Evolutionary conservation across 2,797 vertebrate species (phyloP).

Genomic region (Gymnocypris eckloni): DNA sequence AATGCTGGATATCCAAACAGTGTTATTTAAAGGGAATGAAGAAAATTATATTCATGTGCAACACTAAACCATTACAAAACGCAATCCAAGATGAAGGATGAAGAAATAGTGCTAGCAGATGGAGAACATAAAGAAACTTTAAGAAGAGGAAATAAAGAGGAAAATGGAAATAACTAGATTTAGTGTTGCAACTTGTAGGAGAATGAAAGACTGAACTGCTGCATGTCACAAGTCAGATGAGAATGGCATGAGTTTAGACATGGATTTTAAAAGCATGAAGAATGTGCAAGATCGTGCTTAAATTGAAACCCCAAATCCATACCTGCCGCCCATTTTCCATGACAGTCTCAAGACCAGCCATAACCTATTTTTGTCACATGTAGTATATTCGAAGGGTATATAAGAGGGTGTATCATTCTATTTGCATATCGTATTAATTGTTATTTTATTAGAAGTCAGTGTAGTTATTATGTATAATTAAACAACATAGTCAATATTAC

Average conservation of each 20-base stretch:
- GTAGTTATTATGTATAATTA: background rate
- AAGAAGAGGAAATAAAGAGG: background rate
- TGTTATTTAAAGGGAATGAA: background rate
- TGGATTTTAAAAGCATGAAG: background rate
- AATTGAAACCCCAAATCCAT: background rate
- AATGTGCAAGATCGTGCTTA: background rate
- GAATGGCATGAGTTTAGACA: background rate
- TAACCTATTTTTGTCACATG: background rate
- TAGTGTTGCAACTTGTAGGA: conserved; percentile 6
- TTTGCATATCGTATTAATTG: background rate
- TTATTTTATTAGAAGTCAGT: background rate
- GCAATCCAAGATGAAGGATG: background rate
- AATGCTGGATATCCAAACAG: background rate
- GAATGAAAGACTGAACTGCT: background rate
- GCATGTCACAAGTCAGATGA: conserved; percentile 12
- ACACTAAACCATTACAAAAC: conserved; percentile 1
- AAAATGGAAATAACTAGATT: background rate
- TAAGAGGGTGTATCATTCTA: background rate
- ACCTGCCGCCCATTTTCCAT: background rate
- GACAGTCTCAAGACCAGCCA: background rate
- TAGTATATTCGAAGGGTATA: background rate
- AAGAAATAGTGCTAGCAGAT: background rate
- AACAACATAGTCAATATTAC: background rate
- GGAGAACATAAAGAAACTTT: background rate
- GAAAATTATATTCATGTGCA: background rate